phyloP scores from a whole-genome alignment of 2,113 vertebrate genomes.

The Phyllopteryx taeniolatus region DNA sequence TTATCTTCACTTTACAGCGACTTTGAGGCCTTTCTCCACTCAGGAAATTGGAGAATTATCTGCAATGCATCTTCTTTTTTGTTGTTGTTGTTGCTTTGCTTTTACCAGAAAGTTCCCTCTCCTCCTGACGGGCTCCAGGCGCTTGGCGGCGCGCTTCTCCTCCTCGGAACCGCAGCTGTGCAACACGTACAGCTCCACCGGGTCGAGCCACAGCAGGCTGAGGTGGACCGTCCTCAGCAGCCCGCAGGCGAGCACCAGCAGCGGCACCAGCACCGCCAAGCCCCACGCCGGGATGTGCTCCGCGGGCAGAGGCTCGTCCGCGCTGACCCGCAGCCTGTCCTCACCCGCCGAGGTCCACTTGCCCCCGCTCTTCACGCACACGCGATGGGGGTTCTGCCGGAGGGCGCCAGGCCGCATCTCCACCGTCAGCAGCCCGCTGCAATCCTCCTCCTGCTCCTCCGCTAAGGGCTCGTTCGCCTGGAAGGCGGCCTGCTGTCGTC shows the following conservation, averaged over 20 bases:
- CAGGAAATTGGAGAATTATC: too few relatives aligned
- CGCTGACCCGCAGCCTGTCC: slow-evolving; percentile 62
- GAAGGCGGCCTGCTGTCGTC: slow-evolving; percentile 54
- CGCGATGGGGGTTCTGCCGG: slow-evolving; percentile 47
- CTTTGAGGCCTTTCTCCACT: too few relatives aligned
- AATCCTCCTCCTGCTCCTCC: slow-evolving; percentile 42
- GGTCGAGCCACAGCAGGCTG: slow-evolving; percentile 80
- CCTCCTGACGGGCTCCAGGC: slow-evolving; percentile 80
- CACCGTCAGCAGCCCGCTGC: slow-evolving; percentile 69
- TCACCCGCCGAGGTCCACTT: slow-evolving; percentile 58
- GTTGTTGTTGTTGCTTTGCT: not conserved
- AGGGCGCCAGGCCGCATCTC: slow-evolving; percentile 34
- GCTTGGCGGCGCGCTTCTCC: slow-evolving; percentile 79
- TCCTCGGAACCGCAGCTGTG: slow-evolving; percentile 84
- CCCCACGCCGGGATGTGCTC: slow-evolving; percentile 73
- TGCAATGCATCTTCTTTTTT: too few relatives aligned
- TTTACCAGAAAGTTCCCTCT: slow-evolving; percentile 77
- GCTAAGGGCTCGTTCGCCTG: slow-evolving; percentile 45
- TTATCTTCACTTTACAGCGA: too few relatives aligned
- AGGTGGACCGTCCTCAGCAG: slow-evolving; percentile 79
- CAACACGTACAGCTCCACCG: slow-evolving; percentile 82
- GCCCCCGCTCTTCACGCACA: slow-evolving; percentile 64
- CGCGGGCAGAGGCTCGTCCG: slow-evolving; percentile 24
- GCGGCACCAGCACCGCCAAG: slow-evolving; percentile 69
- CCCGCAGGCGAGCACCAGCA: slow-evolving; percentile 71